phyloP scores from a whole-genome alignment of 2,113 vertebrate species.

The Pampusana beccarii region DNA sequence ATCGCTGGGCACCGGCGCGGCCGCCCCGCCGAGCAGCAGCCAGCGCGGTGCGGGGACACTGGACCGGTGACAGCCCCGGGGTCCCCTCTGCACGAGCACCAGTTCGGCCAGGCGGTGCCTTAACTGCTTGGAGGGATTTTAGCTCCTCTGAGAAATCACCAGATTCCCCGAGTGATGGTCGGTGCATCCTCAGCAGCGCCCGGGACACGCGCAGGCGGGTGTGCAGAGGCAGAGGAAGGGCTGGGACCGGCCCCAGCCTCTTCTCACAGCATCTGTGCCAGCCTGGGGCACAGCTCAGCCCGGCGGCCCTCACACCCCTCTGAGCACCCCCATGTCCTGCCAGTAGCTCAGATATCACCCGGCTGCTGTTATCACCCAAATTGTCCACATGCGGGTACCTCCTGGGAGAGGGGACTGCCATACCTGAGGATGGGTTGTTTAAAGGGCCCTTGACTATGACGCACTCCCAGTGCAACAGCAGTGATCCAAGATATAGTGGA shows the following conservation, averaged over 20 bases:
- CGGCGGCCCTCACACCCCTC: fast-evolving
- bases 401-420: fast-evolving
- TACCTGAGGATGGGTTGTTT: background rate
- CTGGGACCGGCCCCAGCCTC: background rate
- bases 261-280: fast-evolving
- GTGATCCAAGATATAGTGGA: background rate
- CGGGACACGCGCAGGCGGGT: background rate
- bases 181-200: background rate
- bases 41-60: background rate
- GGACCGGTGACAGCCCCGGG: fast-evolving
- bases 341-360: background rate
- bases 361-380: background rate
- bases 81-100: background rate
- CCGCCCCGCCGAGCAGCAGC: background rate
- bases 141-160: background rate
- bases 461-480: background rate
- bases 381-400: fast-evolving
- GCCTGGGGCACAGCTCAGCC: fast-evolving
- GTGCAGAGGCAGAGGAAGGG: background rate
- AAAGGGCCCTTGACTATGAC: background rate
- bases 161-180: fast-evolving
- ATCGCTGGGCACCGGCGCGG: fast-evolving
- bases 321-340: background rate
- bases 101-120: background rate
- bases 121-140: background rate